A percentile compares a stretch with the other conserved stretches of the same genome.
These are phyloP conservation scores for Ophiodon elongatus DNA, from an alignment of 2,113 vertebrate species.

Conservation along the genomic window DNA sequence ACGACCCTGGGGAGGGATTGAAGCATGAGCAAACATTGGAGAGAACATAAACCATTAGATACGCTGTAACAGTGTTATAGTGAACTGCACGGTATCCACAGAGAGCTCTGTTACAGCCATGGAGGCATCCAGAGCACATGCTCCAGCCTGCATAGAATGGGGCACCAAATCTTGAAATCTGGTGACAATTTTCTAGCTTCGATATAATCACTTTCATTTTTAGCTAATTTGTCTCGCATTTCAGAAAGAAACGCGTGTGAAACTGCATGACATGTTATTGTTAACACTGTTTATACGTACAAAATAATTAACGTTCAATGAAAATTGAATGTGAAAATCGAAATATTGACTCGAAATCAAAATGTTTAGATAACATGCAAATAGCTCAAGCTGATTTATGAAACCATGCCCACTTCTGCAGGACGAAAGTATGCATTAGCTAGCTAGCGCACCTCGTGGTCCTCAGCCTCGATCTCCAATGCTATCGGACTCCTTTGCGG, in stretches of 20 bases:
- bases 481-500: neutral
- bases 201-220: neutral
- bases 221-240: neutral
- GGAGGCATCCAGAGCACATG: slow-evolving; percentile 23
- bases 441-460: neutral
- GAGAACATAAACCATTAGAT: slow-evolving; percentile 66
- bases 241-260: neutral
- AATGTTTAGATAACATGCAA: neutral
- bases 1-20: slow-evolving; percentile 60
- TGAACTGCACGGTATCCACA: slow-evolving; percentile 23
- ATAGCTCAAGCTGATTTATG: neutral
- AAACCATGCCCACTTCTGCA: neutral
- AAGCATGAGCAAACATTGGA: slow-evolving; percentile 52
- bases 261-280: neutral
- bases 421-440: neutral
- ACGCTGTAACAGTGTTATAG: slow-evolving; percentile 36
- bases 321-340: neutral
- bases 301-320: too few species aligned
- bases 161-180: too few species aligned
- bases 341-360: neutral
- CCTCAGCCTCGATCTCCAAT: neutral
- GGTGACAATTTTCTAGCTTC: neutral
- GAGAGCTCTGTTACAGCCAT: slow-evolving; percentile 17
- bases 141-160: neutral
- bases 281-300: neutral